Evolutionary conservation across 2,888 invertebrate genomes (phyloP), one percentile per base, ranked within the genome.

Genomic region (Parnassius smintheus): DNA sequence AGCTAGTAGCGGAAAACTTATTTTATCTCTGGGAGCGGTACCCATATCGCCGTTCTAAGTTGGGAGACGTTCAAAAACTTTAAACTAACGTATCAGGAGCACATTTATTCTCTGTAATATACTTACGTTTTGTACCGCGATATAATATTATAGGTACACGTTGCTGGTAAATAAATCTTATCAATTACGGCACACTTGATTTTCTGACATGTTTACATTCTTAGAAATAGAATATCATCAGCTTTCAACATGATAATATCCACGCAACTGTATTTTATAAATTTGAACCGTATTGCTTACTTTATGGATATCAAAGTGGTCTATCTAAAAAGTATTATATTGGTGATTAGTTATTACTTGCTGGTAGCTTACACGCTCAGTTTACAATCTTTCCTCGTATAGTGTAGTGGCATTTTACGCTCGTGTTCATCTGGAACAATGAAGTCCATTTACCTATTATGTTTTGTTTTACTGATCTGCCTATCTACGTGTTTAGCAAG

Each of bases 401-500:
- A 22, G 53, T 59, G 4, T 48, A 52, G 63, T 64, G 48, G 56
- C 11, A 44, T n/a, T 55, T 61, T 18, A 42, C 18, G 48, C n/a
- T 49, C 7, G 53, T 44, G 13, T 45, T 46, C 9, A 49, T 0
- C 4, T 2, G 13, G 11, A 45, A 59, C 11, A 65, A 87, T 88
- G 88, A 84, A 74, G 70, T 72, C 65, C 13, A 62, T 82, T 62
- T 56, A 78, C 10, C 25, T 80, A 46, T 59, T 85, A 45, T 68
- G 74, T 72, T 65, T 78, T 45, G 63, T 81, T 58, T 62, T 77
- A 50, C 59, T 82, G 25, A 65, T 78, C 50, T 75, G 68, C 61
- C 56, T 83, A 41, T 75, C 81, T 9, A 71, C 76, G 55, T 76
- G 82, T 66, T 64, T 68, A 49, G 81, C 78, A 42, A 74, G 46